phyloP scores from a whole-genome alignment of 2,797 vertebrate species.

The Antennarius maculatus region DNA sequence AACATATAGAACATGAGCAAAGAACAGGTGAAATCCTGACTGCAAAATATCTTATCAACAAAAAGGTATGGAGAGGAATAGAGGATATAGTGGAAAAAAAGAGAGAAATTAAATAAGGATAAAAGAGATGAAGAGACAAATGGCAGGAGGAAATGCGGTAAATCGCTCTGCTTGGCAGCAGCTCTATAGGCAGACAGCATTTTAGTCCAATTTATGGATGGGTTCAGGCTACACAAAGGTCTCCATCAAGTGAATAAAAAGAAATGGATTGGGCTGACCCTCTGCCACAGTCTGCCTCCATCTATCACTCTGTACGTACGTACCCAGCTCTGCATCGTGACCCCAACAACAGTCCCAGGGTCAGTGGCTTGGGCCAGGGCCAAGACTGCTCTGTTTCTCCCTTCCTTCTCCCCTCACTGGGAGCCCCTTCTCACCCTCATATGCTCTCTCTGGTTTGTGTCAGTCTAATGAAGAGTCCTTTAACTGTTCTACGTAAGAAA shows the following conservation, averaged over 20 bases:
- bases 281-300: conserved; percentile 1
- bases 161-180: conserved; percentile 30
- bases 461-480: conserved; percentile 61
- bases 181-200: conserved; percentile 9
- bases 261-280: conserved; percentile 25
- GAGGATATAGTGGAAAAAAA: not conserved
- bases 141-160: conserved; percentile 6
- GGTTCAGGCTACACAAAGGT: conserved; percentile 15
- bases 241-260: conserved; percentile 36
- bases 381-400: conserved; percentile 25
- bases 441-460: conserved; percentile 66
- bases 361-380: conserved; percentile 34
- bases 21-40: conserved; percentile 24
- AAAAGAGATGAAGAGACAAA: not conserved
- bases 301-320: conserved; percentile 20
- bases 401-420: conserved; percentile 11
- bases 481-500: conserved; percentile 39
- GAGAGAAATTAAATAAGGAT: not conserved
- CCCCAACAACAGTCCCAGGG: conserved; percentile 36
- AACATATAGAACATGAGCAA: conserved; percentile 15
- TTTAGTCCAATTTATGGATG: conserved; percentile 34
- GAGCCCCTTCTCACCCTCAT: conserved; percentile 24
- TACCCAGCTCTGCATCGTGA: conserved; percentile 21
- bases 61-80: not conserved
- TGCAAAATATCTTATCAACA: not conserved